These are phyloP conservation scores for Meteorus cinctellus DNA, from an alignment of 2,888 invertebrate genomes.

Conservation along the genomic window DNA sequence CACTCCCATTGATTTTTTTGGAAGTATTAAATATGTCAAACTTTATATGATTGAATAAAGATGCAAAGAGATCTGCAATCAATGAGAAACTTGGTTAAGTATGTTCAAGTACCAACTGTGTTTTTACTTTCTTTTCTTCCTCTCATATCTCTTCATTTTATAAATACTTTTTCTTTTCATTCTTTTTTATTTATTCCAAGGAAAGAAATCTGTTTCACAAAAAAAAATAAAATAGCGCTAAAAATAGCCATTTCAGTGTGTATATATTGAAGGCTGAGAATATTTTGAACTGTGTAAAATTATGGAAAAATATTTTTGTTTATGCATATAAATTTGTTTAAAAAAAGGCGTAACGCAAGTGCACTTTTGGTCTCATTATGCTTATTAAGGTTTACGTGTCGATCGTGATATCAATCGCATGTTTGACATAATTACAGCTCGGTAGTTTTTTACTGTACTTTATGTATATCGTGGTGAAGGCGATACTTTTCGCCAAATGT, in stretches of 20 bases:
- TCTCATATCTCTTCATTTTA: neutral
- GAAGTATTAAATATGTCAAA: slow-evolving; percentile 38
- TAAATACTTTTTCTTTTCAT: neutral
- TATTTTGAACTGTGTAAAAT: too few relatives aligned
- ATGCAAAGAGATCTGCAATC: neutral
- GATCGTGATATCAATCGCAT: slow-evolving; percentile 51
- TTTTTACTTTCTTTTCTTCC: slow-evolving; percentile 7
- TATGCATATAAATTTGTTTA: slow-evolving; percentile 7
- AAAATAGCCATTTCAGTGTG: too few relatives aligned
- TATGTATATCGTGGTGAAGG: slow-evolving; percentile 16
- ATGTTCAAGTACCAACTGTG: slow-evolving; percentile 29
- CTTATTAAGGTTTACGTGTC: slow-evolving; percentile 41
- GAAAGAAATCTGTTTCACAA: too few relatives aligned
- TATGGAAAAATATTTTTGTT: neutral
- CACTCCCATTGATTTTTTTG: too few relatives aligned
- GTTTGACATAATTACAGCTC: slow-evolving; percentile 49
- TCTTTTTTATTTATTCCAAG: too few relatives aligned
- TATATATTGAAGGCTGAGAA: too few relatives aligned
- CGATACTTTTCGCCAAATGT: slow-evolving; percentile 50
- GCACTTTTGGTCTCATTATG: slow-evolving; percentile 34
- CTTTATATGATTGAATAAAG: slow-evolving; percentile 49
- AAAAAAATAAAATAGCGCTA: too few relatives aligned
- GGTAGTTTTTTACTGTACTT: slow-evolving; percentile 36
- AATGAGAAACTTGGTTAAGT: slow-evolving; percentile 52
- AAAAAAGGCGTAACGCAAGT: slow-evolving; percentile 24